Conservation (phyloP, 1,140 invertebrate genomes). For the Oncopeltus fasciatus region DNA sequence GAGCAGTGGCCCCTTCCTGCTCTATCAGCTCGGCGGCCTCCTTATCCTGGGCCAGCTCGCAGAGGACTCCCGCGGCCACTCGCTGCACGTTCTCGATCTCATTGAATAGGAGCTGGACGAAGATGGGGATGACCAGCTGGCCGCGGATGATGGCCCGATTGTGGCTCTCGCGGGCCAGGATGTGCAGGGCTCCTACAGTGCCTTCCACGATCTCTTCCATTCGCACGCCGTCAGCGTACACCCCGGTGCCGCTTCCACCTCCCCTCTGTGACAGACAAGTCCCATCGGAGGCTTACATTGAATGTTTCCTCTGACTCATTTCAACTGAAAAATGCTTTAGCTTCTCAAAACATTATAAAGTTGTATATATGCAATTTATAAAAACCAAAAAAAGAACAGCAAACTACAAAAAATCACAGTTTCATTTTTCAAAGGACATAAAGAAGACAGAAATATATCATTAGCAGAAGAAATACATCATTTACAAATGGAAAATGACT, state of each 20-base stretch:
- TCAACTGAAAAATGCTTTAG: too few species aligned
- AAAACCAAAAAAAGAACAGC: too few species aligned
- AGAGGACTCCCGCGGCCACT: slow-evolving; percentile 88
- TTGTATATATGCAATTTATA: too few species aligned
- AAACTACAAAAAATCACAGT: too few species aligned
- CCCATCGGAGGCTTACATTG: too few species aligned
- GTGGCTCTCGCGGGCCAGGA: slow-evolving; percentile 82
- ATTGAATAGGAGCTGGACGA: slow-evolving; percentile 74
- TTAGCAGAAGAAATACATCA: too few species aligned
- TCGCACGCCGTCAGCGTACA: slow-evolving; percentile 87
- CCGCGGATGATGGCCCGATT: slow-evolving; percentile 83
- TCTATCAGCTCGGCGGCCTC: slow-evolving; percentile 95
- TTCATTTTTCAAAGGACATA: too few species aligned
- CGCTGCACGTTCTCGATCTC: slow-evolving; percentile 95
- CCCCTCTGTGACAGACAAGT: too few species aligned
- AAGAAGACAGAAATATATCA: too few species aligned
- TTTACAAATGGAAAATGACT: too few species aligned
- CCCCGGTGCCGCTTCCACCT: slow-evolving; percentile 42
- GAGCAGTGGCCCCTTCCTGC: slow-evolving; percentile 88
- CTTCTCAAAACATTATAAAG: too few species aligned
- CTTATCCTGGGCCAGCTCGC: slow-evolving; percentile 88
- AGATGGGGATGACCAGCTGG: slow-evolving; percentile 86
- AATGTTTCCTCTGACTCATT: too few species aligned
- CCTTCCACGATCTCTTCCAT: slow-evolving; percentile 99
- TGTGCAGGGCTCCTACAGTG: slow-evolving; percentile 91